Conservation (phyloP, 1,140 invertebrate genomes). For the Dendroctonus valens region DNA sequence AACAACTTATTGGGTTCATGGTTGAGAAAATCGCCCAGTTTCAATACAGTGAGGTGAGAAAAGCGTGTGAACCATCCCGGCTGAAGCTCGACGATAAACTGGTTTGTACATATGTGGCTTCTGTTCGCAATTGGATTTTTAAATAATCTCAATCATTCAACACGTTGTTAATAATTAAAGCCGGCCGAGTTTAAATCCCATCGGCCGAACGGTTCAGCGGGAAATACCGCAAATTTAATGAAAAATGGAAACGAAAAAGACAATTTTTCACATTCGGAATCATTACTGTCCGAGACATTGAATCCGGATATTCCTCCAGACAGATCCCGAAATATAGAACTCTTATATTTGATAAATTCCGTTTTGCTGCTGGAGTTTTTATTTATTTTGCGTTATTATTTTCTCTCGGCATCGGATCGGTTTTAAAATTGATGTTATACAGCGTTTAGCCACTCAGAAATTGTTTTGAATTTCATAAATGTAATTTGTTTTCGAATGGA, state of each 20-base stretch:
- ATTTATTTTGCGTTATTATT: conserved; percentile 30
- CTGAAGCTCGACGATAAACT: no score
- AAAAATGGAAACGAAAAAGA: conserved; percentile 19
- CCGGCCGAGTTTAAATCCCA: no score
- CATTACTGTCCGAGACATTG: conserved; percentile 30
- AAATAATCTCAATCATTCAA: no score
- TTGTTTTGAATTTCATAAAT: conserved; percentile 1
- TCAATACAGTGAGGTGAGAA: no score
- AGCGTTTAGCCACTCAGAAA: conserved; percentile 4
- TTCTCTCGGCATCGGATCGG: conserved; percentile 12
- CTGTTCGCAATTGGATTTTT: no score
- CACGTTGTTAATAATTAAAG: no score
- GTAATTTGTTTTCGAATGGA: no score
- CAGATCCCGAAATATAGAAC: conserved; percentile 18
- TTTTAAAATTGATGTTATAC: conserved; percentile 27
- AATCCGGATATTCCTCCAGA: conserved; percentile 27
- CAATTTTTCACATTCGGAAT: conserved; percentile 15
- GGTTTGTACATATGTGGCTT: no score
- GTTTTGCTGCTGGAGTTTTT: conserved; percentile 13
- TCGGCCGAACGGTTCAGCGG: not conserved
- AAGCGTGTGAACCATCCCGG: no score
- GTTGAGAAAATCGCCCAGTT: no score
- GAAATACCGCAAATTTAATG: conserved; percentile 3
- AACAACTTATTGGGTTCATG: no score
- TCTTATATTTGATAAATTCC: conserved; percentile 27